Evolutionary conservation across 2,113 vertebrate species (phyloP).

Genomic region (Trichechus manatus): DNA sequence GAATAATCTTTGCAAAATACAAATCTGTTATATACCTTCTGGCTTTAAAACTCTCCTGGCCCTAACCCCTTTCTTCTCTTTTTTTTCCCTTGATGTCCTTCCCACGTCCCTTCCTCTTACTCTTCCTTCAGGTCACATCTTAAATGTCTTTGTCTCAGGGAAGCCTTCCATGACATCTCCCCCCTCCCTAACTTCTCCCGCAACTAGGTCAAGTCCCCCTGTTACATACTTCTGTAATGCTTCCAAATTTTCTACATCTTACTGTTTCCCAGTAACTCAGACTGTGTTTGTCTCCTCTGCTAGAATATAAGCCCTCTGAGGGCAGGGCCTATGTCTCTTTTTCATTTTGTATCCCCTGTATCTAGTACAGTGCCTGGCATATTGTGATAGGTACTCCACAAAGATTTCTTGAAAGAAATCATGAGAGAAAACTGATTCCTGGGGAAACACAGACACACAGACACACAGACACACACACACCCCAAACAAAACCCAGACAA

Average conservation of each 20-base stretch:
- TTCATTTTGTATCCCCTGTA: background rate
- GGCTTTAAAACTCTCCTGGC: slow-evolving; percentile 29
- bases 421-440: slow-evolving; percentile 30
- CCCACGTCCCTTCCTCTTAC: background rate
- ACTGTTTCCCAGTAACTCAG: slow-evolving; percentile 7
- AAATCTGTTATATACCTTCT: slow-evolving; percentile 17
- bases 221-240: background rate
- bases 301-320: slow-evolving; percentile 29
- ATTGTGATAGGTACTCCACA: background rate
- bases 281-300: slow-evolving; percentile 7
- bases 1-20: slow-evolving; percentile 43
- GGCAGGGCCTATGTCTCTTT: slow-evolving; percentile 33
- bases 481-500: background rate
- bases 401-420: slow-evolving; percentile 63
- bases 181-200: background rate
- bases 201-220: background rate
- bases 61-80: background rate
- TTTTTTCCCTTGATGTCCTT: slow-evolving; percentile 4
- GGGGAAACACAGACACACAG: background rate
- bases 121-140: slow-evolving; percentile 44
- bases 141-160: background rate
- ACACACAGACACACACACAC: background rate
- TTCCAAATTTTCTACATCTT: slow-evolving; percentile 44
- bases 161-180: slow-evolving; percentile 9
- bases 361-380: slow-evolving; percentile 25